Evolutionary conservation across 2,113 vertebrate species (phyloP).

Genomic region (Chlamydotis undulata): DNA sequence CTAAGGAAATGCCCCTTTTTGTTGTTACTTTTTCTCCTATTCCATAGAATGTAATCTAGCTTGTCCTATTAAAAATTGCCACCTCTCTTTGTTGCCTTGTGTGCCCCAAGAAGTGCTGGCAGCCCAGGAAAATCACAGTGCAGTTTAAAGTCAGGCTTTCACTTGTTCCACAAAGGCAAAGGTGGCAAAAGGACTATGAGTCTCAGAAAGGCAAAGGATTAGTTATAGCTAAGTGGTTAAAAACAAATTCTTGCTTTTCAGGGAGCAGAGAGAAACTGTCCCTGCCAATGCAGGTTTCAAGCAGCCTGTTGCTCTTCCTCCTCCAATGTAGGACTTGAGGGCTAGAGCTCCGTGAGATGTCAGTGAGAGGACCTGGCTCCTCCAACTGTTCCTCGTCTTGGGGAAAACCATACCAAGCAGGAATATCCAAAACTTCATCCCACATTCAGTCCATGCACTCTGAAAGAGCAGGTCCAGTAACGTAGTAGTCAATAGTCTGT

Average conservation of each 20-base stretch:
- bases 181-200: background rate
- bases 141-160: background rate
- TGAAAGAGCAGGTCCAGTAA: background rate
- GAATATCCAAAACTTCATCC: background rate
- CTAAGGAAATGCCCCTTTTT: background rate
- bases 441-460: background rate
- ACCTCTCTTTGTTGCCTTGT: background rate
- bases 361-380: fast-evolving
- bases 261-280: background rate
- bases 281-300: background rate
- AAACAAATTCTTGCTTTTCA: background rate
- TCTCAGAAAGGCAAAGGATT: background rate
- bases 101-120: background rate
- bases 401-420: background rate
- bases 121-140: background rate
- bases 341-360: background rate
- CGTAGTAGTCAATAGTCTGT: background rate
- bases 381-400: background rate
- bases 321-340: background rate
- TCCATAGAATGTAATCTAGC: background rate
- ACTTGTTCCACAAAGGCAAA: background rate
- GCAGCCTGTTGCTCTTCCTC: background rate
- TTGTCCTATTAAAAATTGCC: background rate
- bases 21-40: background rate
- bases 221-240: background rate